Conservation (phyloP, 2,888 invertebrate genomes). For the Tipula vernalis region DNA sequence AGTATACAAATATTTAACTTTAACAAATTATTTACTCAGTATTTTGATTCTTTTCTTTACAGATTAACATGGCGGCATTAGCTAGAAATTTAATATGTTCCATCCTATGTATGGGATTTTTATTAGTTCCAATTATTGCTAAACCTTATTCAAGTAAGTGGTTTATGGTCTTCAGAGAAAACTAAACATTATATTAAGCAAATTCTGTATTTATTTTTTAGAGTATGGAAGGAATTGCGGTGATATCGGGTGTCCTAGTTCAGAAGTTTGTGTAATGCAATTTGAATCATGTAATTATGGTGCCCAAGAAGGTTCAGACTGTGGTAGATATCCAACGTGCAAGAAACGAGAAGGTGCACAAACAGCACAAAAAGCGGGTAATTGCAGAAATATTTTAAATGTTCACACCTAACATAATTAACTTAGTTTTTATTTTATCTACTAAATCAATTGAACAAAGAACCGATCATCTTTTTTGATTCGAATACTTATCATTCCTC, state of each 20-base stretch:
- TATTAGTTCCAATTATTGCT: not conserved
- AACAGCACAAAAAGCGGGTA: not conserved
- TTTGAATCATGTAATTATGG: constrained; percentile 57
- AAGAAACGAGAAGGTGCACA: constrained; percentile 40
- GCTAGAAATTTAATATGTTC: not conserved
- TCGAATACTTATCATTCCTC: too few relatives aligned
- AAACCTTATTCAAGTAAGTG: constrained; percentile 5
- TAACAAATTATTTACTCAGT: not conserved
- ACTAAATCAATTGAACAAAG: not conserved
- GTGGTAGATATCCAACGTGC: constrained; percentile 57
- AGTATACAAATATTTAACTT: too few relatives aligned
- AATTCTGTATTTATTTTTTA: constrained; percentile 28
- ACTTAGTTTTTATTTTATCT: not conserved
- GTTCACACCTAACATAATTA: not conserved
- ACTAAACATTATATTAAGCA: not conserved
- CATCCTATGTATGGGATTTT: not conserved
- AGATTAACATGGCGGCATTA: not conserved
- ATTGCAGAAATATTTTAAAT: not conserved
- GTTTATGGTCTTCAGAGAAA: not conserved
- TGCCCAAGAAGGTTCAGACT: constrained; percentile 41
- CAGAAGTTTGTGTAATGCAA: constrained; percentile 50
- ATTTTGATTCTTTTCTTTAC: not conserved
- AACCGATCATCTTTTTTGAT: not conserved
- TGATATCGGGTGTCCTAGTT: constrained; percentile 64
- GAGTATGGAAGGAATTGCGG: constrained; percentile 67